A percentile compares a stretch with the other conserved stretches of the same genome.
Conservation (phyloP, 2,888 invertebrate species). For the Ornithoptera alexandrae region DNA sequence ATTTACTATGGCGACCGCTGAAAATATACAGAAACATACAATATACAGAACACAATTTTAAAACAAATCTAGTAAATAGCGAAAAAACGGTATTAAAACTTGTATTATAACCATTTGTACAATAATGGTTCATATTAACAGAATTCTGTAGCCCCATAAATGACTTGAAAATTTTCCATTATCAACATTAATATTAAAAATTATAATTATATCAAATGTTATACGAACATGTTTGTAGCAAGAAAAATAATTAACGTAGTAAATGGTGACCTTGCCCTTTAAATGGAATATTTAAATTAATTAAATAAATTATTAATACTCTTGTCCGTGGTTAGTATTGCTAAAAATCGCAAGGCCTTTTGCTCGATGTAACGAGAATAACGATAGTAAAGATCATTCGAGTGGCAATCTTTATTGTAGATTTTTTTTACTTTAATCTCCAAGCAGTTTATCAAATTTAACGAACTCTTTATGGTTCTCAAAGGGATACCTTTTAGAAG, state of each 20-base stretch:
- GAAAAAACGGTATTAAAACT: no score
- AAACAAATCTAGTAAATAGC: no score
- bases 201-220: background rate
- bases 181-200: background rate
- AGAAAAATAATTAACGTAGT: background rate
- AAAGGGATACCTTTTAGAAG: background rate
- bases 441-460: slow-evolving; percentile 5
- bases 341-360: background rate
- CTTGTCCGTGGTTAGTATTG: background rate
- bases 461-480: slow-evolving; percentile 1
- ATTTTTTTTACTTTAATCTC: background rate
- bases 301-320: background rate
- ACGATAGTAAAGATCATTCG: background rate
- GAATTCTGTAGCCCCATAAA: no score
- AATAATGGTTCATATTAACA: no score
- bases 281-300: background rate
- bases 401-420: background rate
- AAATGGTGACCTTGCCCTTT: background rate
- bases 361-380: background rate
- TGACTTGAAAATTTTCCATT: background rate
- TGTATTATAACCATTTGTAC: no score
- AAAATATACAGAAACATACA: no score
- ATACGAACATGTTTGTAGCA: background rate
- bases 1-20: no score
- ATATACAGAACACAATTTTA: no score